Base-by-base conservation (phyloP, 2,888 invertebrate species). In the Myopa tessellatipennis region DNA sequence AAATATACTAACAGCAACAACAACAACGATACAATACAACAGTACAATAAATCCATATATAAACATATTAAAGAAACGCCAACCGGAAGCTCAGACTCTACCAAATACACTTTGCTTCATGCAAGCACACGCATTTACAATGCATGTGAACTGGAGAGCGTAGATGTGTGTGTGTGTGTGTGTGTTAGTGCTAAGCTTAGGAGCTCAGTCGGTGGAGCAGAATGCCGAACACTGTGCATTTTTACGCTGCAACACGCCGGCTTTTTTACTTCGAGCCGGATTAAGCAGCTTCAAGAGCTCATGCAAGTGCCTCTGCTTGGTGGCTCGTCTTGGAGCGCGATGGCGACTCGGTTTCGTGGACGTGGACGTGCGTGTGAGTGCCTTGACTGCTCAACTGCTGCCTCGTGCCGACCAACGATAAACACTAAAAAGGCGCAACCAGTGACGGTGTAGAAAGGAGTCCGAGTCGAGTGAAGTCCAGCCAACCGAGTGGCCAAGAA, bases 91-190 rank as follows among this genome's bases (percentile, higher is more conserved):
- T n/a, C 67, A 36, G 67, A 14, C 40, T 55, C 70, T 36, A 3
- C 26, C 70, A 70, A 26, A 55, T 55, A 26, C 36, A 70, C 52
- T 14, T 18, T 5, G 67, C 36, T 40, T n/a, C 67, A n/a, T 55
- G 34, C 67, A 76, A 61, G 26, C 72, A 77, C 69, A 78, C 52
- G 78, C 36, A 77, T 36, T 55, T 58, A 69, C 52, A 65, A 36
- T 36, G 58, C 70, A 67, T 50, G 71, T 69, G 69, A 50, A 74
- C 69, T 18, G 36, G 4, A 45, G 45, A 45, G 45, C 3, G 60
- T 58, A 14, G 26, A 36, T 3, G 12, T 60, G 36, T 50, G 34
- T 72, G 12, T 68, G 18, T 45, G 67, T 3, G 3, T 67, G 45
- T 14, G 50, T 73, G 18, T 40, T 34, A 58, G 0, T 38, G 60